A percentile compares a stretch with the other conserved stretches of the same genome.
phyloP scores from a whole-genome alignment of 2,888 invertebrate species.

The Ashinkailepas kermadecensis region DNA sequence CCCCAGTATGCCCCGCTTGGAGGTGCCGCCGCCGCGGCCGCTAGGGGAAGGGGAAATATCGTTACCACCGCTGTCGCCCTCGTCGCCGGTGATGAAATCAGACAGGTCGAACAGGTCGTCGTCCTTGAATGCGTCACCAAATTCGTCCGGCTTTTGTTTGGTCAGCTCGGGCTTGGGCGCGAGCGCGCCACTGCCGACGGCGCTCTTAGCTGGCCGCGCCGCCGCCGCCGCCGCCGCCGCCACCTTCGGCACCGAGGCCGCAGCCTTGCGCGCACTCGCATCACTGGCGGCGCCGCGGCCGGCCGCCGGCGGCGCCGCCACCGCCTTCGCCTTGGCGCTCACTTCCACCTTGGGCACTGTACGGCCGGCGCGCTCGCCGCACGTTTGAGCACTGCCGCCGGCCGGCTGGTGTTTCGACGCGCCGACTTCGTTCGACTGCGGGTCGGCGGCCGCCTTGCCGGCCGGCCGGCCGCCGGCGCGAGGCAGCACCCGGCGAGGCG shows the following conservation, averaged over 20 bases:
- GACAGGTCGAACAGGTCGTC: constrained; percentile 21
- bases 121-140: constrained; percentile 16
- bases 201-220: background rate
- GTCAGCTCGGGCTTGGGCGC: background rate
- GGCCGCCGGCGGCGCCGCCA: background rate
- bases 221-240: background rate
- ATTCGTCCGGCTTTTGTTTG: constrained; percentile 2
- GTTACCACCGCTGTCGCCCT: constrained; percentile 6
- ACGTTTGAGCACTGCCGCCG: background rate
- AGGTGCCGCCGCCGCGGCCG: background rate
- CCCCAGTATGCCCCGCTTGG: background rate
- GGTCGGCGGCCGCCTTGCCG: background rate
- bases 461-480: background rate
- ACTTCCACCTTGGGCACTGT: too few relatives aligned
- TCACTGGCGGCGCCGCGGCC: background rate
- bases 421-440: too few relatives aligned
- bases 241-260: background rate
- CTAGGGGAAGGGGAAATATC: constrained; percentile 25
- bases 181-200: too few relatives aligned
- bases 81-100: constrained; percentile 16
- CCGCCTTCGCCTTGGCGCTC: background rate
- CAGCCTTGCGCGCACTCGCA: background rate
- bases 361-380: background rate
- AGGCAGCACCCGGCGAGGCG: background rate
- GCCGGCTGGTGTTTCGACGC: too few relatives aligned